A percentile compares a stretch with the other conserved stretches of the same genome.
Evolutionary conservation across 2,797 vertebrate species (phyloP).

Genomic region (Heterohyrax brucei): DNA sequence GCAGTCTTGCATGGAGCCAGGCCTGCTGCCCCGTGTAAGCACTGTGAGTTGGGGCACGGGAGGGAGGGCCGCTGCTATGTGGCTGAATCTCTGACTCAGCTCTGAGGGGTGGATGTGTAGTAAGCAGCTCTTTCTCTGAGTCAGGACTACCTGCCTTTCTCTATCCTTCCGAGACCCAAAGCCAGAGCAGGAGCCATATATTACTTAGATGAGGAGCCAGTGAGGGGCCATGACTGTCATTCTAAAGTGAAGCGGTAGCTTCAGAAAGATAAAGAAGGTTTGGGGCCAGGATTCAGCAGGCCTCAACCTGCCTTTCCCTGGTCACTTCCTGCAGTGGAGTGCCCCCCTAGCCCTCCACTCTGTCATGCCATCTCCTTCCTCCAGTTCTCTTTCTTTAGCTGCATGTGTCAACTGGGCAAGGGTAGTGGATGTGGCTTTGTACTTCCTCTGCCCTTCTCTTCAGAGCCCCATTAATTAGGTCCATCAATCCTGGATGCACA

Average conservation of each 20-base stretch:
- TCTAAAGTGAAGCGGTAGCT: neutral
- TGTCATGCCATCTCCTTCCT: rapidly evolving
- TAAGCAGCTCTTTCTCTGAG: slow-evolving; percentile 40
- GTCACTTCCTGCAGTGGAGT: neutral
- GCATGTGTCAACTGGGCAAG: neutral
- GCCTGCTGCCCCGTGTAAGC: neutral
- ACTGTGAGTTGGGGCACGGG: neutral
- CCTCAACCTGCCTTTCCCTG: rapidly evolving
- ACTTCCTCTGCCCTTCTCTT: neutral
- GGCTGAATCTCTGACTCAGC: neutral
- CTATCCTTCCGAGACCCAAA: neutral
- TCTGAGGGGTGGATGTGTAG: neutral
- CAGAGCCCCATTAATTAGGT: neutral
- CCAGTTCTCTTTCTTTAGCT: neutral
- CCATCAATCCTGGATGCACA: rapidly evolving
- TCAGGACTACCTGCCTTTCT: slow-evolving; percentile 45
- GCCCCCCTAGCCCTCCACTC: neutral
- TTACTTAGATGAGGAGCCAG: neutral
- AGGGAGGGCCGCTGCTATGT: neutral
- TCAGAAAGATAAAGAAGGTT: neutral
- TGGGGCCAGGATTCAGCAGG: neutral
- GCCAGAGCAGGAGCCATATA: neutral
- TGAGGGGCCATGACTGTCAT: neutral
- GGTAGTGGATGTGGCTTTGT: neutral
- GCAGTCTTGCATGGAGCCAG: neutral